phyloP scores from a whole-genome alignment of 2,888 invertebrate species.

The Criorhina ranunculi region DNA sequence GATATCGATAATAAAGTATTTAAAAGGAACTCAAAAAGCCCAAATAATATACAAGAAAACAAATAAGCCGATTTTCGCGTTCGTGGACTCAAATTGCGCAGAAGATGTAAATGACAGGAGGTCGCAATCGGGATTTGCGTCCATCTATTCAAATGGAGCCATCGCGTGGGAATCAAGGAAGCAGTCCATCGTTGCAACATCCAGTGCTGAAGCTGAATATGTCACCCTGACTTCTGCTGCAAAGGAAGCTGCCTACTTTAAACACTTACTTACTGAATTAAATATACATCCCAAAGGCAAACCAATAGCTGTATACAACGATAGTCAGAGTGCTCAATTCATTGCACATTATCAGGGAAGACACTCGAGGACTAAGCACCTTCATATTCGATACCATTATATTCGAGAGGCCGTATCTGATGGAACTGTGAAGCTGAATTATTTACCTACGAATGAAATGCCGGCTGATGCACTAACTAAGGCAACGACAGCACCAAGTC shows the following conservation, averaged over 20 bases:
- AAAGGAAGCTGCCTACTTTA: slow-evolving; percentile 9
- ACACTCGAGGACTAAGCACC: slow-evolving; percentile 14
- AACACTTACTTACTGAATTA: slow-evolving; percentile 16
- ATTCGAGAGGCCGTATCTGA: slow-evolving; percentile 17
- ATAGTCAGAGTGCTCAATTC: slow-evolving; percentile 32
- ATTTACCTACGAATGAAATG: slow-evolving; percentile 15
- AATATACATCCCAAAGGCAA: neutral
- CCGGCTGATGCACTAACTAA: slow-evolving; percentile 19
- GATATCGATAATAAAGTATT: slow-evolving; percentile 10
- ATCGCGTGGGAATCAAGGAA: slow-evolving; percentile 18
- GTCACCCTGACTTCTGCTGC: slow-evolving; percentile 17
- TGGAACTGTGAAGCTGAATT: slow-evolving; percentile 9
- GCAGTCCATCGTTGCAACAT: slow-evolving; percentile 21
- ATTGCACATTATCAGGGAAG: slow-evolving; percentile 17
- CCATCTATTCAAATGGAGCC: slow-evolving; percentile 1
- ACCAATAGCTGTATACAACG: neutral
- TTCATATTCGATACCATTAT: slow-evolving; percentile 22
- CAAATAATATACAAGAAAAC: no score
- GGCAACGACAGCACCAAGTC: neutral
- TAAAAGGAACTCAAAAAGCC: slow-evolving; percentile 13
- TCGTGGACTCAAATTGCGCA: slow-evolving; percentile 3
- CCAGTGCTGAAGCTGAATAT: slow-evolving; percentile 24
- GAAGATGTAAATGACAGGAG: slow-evolving; percentile 7
- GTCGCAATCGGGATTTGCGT: neutral
- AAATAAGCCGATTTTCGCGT: neutral